phyloP scores from a whole-genome alignment of 2,113 vertebrate genomes.

The Eidolon helvum region DNA sequence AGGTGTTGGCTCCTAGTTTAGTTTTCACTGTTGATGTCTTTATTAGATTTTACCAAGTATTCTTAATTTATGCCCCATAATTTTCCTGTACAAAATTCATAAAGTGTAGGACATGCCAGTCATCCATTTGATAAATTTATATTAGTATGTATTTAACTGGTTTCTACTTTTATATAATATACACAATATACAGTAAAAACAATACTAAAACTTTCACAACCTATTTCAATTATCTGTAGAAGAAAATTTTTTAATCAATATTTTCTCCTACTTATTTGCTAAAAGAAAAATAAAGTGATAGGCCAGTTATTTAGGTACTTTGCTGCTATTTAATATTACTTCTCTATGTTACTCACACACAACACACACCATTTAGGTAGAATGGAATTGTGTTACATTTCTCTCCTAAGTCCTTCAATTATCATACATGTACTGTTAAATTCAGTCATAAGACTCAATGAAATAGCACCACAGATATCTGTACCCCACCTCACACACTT shows the following conservation, averaged over 20 bases:
- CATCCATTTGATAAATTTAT: neutral
- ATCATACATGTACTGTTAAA: neutral
- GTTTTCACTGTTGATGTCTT: neutral
- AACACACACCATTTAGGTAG: neutral
- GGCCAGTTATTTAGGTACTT: neutral
- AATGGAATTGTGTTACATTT: neutral
- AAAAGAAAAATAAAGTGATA: neutral
- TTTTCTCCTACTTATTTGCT: neutral
- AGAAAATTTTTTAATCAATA: neutral
- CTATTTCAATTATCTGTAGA: neutral
- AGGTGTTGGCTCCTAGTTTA: neutral
- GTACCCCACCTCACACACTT: accelerated
- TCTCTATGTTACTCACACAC: neutral
- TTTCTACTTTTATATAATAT: neutral
- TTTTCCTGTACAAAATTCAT: neutral
- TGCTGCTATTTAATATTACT: neutral
- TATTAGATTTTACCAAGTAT: neutral
- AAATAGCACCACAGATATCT: neutral
- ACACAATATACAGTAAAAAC: neutral
- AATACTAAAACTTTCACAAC: neutral
- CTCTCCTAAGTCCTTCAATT: neutral
- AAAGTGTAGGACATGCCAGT: neutral
- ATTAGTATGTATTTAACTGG: neutral
- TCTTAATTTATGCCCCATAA: neutral
- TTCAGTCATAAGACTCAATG: neutral